Evolutionary conservation across 2,113 vertebrate species (phyloP), one percentile per base, ranked within the genome.

Genomic region (Tinamus guttatus): DNA sequence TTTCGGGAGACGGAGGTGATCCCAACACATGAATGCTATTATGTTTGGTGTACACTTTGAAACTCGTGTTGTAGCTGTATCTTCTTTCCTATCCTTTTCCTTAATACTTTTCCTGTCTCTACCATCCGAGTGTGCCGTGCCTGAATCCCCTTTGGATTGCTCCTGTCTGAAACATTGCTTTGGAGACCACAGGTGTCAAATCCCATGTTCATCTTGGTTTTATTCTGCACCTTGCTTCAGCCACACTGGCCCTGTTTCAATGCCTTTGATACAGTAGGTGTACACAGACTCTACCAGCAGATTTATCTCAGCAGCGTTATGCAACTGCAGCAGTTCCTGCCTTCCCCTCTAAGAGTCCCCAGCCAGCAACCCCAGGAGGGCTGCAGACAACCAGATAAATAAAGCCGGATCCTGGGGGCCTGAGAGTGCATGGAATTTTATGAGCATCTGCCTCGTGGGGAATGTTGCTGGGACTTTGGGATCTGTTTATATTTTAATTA

Each of bases 401-500:
- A 86, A 68, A 38, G 13, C 15, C 64, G 74, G 40, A 82, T 89
- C 62, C 25, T 67, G 36, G 15, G 87, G 25, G 28, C 76, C 51
- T 24, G 41, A 70, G 49, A 89, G 70, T 0, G 16, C 47, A 49
- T 88, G 71, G 62, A 83, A 82, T 90, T 90, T 97, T 64, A 68
- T 69, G 30, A 70, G 27, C 38, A 51, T 30, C 27, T 75, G 89
- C 43, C 47, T 96, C 68, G 18, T 43, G 76, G 71, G 60, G 59
- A 91, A 90, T 89, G 52, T 78, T 92, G 40, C 22, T 91, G 91
- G 87, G 78, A 95, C 56, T 83, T 92, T 59, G 89, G 69, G 68
- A 74, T 92, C 70, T 85, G 52, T 76, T 30, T 81, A 38, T 87
- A 15, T 85, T 91, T 89, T 94, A 95, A 95, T 95, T 95, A 96